Conservation (phyloP, 2,113 vertebrate species). For the Phyllopteryx taeniolatus region DNA sequence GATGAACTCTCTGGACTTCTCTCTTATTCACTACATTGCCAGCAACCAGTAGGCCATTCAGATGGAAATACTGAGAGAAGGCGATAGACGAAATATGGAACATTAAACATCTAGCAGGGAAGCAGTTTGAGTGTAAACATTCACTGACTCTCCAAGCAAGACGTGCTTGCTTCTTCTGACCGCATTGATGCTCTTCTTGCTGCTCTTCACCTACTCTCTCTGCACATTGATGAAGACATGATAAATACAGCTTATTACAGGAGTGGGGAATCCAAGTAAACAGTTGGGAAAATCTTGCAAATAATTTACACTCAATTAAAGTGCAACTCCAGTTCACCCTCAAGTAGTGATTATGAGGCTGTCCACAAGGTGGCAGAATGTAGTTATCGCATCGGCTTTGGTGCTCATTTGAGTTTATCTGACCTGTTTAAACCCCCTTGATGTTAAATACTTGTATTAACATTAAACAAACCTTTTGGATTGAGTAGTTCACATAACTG, state of each 20-base stretch:
- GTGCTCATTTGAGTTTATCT: background rate
- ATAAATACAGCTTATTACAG: background rate
- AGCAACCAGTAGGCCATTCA: background rate
- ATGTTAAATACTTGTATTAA: background rate
- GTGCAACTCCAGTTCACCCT: background rate
- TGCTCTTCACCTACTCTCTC: background rate
- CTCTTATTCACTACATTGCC: background rate
- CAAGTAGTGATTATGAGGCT: background rate
- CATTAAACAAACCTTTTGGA: too few relatives aligned
- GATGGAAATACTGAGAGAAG: constrained; percentile 22
- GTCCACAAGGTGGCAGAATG: constrained; percentile 63
- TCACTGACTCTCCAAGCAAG: constrained; percentile 14
- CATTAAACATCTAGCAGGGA: constrained; percentile 33
- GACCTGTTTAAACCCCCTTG: background rate
- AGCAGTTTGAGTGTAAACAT: constrained; percentile 11
- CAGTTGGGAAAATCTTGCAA: background rate
- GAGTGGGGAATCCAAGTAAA: background rate
- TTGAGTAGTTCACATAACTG: background rate
- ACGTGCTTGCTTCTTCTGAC: background rate
- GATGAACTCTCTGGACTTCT: constrained; percentile 9
- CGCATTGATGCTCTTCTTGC: constrained; percentile 19
- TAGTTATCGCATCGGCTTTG: constrained; percentile 18
- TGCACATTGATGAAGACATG: background rate
- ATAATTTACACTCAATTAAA: background rate
- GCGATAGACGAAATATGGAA: constrained; percentile 10